phyloP scores from a whole-genome alignment of 1,140 invertebrate species.

The Hyphantria cunea region DNA sequence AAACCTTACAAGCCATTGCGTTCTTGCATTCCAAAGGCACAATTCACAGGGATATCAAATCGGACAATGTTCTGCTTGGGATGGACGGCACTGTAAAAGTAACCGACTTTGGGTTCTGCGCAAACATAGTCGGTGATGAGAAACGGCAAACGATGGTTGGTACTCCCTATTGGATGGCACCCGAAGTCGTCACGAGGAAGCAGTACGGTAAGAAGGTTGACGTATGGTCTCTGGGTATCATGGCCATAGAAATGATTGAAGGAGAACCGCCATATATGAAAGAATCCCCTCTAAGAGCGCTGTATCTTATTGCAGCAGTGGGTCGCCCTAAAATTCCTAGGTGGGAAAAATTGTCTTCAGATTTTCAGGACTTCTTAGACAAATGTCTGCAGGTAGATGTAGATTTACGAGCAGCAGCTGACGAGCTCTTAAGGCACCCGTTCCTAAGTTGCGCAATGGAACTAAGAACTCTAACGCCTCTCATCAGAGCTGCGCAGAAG shows the following conservation, averaged over 20 bases:
- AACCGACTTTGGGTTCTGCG: constrained; percentile 99
- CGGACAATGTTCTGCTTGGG: constrained; percentile 97
- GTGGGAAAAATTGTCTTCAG: constrained; percentile 90
- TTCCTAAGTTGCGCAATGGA: constrained; percentile 94
- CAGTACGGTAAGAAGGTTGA: constrained; percentile 96
- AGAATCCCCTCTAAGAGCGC: constrained; percentile 95
- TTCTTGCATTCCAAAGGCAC: constrained; percentile 96
- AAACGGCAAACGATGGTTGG: constrained; percentile 98
- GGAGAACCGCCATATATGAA: constrained; percentile 98
- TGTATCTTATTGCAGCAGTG: constrained; percentile 97
- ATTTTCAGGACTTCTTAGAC: constrained; percentile 93
- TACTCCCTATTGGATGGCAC: constrained; percentile 95
- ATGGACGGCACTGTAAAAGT: constrained; percentile 98
- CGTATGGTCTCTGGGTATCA: constrained; percentile 97
- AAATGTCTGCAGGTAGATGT: constrained; percentile 96
- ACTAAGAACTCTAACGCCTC: constrained; percentile 91
- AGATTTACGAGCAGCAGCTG: constrained; percentile 91
- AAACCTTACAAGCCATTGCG: constrained; percentile 95
- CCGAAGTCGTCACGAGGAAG: constrained; percentile 93
- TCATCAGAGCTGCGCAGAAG: constrained; percentile 94
- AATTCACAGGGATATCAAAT: constrained; percentile 97
- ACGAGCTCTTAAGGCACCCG: constrained; percentile 92
- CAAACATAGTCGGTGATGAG: constrained; percentile 94
- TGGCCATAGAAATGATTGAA: constrained; percentile 99
- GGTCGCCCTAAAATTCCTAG: constrained; percentile 95